These are phyloP conservation scores for Micropoecilia bifurca DNA, from an alignment of 2,797 vertebrate species.

Conservation along the genomic window DNA sequence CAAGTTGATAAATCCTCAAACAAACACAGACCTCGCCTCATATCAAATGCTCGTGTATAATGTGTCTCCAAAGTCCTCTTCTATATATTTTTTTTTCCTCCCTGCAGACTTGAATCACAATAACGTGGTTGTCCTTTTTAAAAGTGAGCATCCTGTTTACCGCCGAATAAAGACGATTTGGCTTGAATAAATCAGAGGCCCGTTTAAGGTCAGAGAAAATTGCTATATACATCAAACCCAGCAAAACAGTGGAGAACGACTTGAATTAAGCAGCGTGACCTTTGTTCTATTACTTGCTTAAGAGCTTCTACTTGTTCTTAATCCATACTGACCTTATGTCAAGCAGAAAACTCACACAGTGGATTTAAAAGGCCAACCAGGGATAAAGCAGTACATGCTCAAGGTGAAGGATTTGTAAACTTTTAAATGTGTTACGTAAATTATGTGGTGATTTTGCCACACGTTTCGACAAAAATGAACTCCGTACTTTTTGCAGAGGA, in stretches of 20 bases:
- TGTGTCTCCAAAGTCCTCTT: slow-evolving; percentile 2
- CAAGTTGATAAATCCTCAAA: slow-evolving; percentile 3
- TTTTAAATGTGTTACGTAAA: background rate
- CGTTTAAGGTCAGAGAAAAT: slow-evolving; percentile 14
- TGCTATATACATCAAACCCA: slow-evolving; percentile 12
- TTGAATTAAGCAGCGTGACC: slow-evolving; percentile 12
- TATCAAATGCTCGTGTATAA: slow-evolving; percentile 11
- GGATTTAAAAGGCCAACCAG: background rate
- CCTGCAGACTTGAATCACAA: slow-evolving; percentile 36
- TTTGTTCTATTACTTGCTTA: slow-evolving; percentile 16
- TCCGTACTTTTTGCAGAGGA: background rate
- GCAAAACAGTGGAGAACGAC: background rate
- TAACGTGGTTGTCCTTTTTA: slow-evolving; percentile 28
- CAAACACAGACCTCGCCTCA: slow-evolving; percentile 9
- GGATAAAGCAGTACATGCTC: background rate
- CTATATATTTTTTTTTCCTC: slow-evolving; percentile 11
- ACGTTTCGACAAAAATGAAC: background rate
- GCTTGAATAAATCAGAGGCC: slow-evolving; percentile 22
- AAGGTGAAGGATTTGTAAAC: background rate
- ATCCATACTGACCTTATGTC: background rate
- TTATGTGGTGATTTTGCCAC: background rate
- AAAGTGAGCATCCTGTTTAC: slow-evolving; percentile 52
- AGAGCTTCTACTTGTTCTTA: background rate
- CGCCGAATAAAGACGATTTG: slow-evolving; percentile 1
- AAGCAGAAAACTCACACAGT: background rate